A percentile compares a stretch with the other conserved stretches of the same genome.
These are phyloP conservation scores for Calypte anna DNA, from an alignment of 2,113 vertebrate genomes.

Conservation along the genomic window DNA sequence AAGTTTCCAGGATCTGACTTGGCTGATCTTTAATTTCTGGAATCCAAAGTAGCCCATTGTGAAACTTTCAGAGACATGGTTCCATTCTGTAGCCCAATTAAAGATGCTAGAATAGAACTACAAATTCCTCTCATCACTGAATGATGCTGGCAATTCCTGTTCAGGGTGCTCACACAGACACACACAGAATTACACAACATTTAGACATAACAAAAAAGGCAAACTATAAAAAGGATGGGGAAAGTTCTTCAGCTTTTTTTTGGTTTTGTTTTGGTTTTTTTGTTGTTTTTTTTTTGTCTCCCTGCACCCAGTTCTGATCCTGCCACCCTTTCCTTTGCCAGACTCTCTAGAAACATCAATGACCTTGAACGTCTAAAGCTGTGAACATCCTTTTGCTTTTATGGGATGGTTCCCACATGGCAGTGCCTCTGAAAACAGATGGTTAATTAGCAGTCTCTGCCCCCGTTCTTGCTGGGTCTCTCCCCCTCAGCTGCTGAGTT, in stretches of 20 bases:
- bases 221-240: neutral
- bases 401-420: neutral
- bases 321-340: neutral
- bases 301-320: neutral
- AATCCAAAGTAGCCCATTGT: neutral
- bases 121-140: neutral
- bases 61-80: neutral
- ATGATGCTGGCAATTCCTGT: neutral
- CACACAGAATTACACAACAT: neutral
- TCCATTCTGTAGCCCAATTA: neutral
- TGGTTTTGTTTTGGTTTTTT: no score
- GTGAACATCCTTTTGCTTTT: slow-evolving; percentile 21
- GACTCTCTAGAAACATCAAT: neutral
- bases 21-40: neutral
- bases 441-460: neutral
- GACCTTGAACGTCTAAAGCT: neutral
- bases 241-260: neutral
- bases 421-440: neutral
- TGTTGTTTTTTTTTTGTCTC: neutral
- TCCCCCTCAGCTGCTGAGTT: slow-evolving; percentile 19
- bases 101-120: neutral
- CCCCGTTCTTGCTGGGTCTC: neutral
- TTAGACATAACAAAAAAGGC: neutral
- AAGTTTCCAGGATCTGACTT: neutral
- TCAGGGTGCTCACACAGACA: neutral